Evolutionary conservation across 2,888 invertebrate species (phyloP), one percentile per base, ranked within the genome.

Genomic region (Anodontia alba): DNA sequence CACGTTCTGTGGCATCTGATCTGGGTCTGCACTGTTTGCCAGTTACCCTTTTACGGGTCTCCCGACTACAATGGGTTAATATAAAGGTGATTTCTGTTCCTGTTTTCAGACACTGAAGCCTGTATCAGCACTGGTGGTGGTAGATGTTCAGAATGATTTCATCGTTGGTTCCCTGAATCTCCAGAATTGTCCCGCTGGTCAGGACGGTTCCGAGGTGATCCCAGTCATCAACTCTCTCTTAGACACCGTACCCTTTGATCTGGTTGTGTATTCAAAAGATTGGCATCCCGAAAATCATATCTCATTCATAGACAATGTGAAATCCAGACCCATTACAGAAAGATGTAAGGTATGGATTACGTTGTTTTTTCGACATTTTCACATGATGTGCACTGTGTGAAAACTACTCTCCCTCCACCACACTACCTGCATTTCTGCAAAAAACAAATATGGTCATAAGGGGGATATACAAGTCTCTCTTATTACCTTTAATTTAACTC

Each of bases 101-200:
- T 31, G 1, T 31, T 84, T 84, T 71, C 82, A 91, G 91, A 88
- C 93, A 17, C 80, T 94, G 57, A 89, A 90, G 66, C 93, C 94
- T 36, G 91, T 92, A 33, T 89, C 91, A 23, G 98, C 97, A 33
- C 97, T 99, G 94, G 95, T 99, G 85, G 96, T 99, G 81, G 98
- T 99, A 84, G 99, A 99, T 95, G 98, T 99, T 38, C 99, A 99
- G 95, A 99, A 99, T 95, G 99, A 99, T 95, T 99, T 99, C 95
- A 98, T 99, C 93, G 96, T 97, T 76, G 99, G 99, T 62, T 97
- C 98, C 10, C 96, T 99, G 90, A 97, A 98, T 94, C 97, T 99
- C 93, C 97, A 97, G 95, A 97, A 98, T 93, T 98, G 98, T 95
- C 97, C 97, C 82, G 98, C 98, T 26, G 97, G 97, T 23, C 93